Conservation (phyloP, 2,797 vertebrate species). For the Brachyrhaphis roseni region DNA sequence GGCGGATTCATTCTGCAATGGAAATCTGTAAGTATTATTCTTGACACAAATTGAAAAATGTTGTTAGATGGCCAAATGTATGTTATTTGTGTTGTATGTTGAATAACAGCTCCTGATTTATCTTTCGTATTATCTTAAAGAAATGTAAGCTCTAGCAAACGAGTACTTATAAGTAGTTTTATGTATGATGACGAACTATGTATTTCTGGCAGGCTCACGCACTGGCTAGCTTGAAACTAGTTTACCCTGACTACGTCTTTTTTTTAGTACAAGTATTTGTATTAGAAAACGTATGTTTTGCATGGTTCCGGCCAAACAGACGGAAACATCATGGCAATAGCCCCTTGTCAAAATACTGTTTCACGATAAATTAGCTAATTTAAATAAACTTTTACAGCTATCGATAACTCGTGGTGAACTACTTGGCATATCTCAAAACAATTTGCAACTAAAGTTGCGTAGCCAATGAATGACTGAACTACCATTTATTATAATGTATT, state of each 20-base stretch:
- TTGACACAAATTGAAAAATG: conserved; percentile 10
- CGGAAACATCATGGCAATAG: background rate
- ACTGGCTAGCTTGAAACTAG: background rate
- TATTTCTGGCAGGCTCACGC: background rate
- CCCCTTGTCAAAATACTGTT: background rate
- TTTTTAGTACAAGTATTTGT: background rate
- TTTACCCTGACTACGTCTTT: background rate
- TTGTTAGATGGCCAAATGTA: background rate
- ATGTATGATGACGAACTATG: background rate
- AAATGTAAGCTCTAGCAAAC: conserved; percentile 6
- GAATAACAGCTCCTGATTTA: background rate
- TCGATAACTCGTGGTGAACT: background rate
- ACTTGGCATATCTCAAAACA: background rate
- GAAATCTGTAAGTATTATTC: conserved; percentile 70
- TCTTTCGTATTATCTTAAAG: background rate
- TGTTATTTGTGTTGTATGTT: conserved; percentile 3
- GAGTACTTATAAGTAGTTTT: background rate
- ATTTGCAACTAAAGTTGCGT: background rate
- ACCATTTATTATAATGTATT: background rate
- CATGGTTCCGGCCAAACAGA: background rate
- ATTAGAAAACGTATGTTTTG: background rate
- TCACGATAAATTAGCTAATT: background rate
- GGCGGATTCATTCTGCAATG: conserved; percentile 4
- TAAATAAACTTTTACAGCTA: background rate
- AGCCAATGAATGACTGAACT: background rate